phyloP scores from a whole-genome alignment of 2,797 vertebrate genomes.

The Chanos chanos region DNA sequence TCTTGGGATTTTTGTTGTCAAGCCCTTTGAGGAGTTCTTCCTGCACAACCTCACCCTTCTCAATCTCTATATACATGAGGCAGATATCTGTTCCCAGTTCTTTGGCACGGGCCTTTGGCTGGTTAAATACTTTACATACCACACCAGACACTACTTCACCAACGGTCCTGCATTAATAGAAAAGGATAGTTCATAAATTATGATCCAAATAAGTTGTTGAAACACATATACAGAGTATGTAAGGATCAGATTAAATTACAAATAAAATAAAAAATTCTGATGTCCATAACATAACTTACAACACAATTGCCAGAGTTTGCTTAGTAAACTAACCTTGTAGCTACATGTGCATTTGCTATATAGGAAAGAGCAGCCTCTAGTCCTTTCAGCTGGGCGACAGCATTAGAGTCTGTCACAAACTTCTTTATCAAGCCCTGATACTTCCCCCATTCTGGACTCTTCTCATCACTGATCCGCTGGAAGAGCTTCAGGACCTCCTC shows the following conservation, averaged over 20 bases:
- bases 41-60: slow-evolving; percentile 90
- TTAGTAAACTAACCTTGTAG: slow-evolving; percentile 84
- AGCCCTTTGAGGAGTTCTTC: slow-evolving; percentile 94
- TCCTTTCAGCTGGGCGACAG: slow-evolving; percentile 94
- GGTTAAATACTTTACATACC: slow-evolving; percentile 97
- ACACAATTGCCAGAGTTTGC: background rate
- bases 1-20: slow-evolving; percentile 97
- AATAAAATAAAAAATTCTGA: too few relatives aligned
- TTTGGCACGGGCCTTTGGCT: slow-evolving; percentile 96
- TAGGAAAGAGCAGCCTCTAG: slow-evolving; percentile 89
- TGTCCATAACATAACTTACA: too few relatives aligned
- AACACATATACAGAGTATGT: too few relatives aligned
- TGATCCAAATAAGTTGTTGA: too few relatives aligned
- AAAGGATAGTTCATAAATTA: too few relatives aligned
- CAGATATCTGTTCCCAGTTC: slow-evolving; percentile 93
- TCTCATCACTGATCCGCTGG: slow-evolving; percentile 90
- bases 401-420: slow-evolving; percentile 96
- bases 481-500: slow-evolving; percentile 95
- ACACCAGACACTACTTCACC: slow-evolving; percentile 94
- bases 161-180: too few relatives aligned
- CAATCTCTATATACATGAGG: slow-evolving; percentile 94
- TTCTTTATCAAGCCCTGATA: slow-evolving; percentile 93
- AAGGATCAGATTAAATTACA: too few relatives aligned
- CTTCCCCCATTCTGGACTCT: slow-evolving; percentile 95
- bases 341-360: slow-evolving; percentile 88